These are phyloP conservation scores for Temnothorax ravouxi DNA, from an alignment of 2,888 invertebrate species.

Conservation along the genomic window DNA sequence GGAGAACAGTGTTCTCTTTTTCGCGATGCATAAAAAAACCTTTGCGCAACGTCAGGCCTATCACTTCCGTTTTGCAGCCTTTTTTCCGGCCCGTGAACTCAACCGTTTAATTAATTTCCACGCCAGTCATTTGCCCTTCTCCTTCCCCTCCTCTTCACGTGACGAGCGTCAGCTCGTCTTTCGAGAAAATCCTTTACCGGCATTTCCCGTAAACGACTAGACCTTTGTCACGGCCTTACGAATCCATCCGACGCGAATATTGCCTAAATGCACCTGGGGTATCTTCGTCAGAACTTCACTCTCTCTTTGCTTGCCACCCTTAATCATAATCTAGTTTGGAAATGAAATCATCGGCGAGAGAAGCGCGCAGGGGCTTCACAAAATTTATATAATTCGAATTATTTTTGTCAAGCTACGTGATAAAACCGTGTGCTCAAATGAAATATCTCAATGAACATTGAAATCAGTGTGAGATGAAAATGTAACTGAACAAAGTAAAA, in stretches of 20 bases:
- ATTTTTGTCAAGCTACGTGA: background rate
- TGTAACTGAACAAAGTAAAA: background rate
- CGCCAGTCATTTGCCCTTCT: slow-evolving; percentile 17
- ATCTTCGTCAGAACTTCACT: slow-evolving; percentile 23
- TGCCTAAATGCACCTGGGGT: slow-evolving; percentile 2
- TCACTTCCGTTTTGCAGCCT: slow-evolving; percentile 48
- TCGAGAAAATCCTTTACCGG: slow-evolving; percentile 14
- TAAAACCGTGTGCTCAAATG: background rate
- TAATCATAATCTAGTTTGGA: slow-evolving; percentile 1
- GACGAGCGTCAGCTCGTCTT: background rate
- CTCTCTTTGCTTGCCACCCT: background rate
- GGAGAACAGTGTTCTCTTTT: background rate
- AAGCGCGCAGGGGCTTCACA: background rate
- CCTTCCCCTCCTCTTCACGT: background rate
- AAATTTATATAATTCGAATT: slow-evolving; percentile 5
- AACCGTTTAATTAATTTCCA: slow-evolving; percentile 61
- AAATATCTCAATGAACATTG: background rate
- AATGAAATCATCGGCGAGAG: background rate
- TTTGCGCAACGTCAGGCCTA: slow-evolving; percentile 19
- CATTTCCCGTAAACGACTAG: slow-evolving; percentile 26
- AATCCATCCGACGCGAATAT: slow-evolving; percentile 28
- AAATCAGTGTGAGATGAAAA: background rate
- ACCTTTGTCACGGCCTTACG: slow-evolving; percentile 26
- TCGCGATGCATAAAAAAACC: background rate
- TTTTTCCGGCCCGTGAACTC: slow-evolving; percentile 19